Evolutionary conservation across 2,797 vertebrate species (phyloP).

Genomic region (Propithecus perrieri): DNA sequence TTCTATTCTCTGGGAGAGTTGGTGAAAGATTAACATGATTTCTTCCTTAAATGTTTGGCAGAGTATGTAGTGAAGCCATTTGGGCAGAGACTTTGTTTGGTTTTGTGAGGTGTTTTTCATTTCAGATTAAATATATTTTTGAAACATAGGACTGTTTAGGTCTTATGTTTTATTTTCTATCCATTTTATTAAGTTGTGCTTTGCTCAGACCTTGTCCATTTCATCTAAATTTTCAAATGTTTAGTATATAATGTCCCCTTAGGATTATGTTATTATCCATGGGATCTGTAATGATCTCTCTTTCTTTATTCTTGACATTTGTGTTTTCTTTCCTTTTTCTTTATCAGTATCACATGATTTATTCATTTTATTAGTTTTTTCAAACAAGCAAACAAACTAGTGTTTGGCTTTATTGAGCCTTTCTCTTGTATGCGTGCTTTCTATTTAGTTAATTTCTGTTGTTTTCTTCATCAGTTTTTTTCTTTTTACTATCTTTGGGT

Average conservation of each 20-base stretch:
- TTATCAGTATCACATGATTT: neutral
- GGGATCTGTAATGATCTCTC: neutral
- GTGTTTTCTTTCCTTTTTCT: neutral
- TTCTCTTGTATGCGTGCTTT: neutral
- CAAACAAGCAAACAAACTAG: neutral
- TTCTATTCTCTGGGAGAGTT: neutral
- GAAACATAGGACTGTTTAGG: neutral
- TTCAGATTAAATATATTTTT: neutral
- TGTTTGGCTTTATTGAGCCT: neutral
- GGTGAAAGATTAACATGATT: neutral
- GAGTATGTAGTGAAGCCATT: neutral
- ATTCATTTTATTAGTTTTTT: neutral
- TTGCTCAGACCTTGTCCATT: neutral
- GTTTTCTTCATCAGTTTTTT: neutral
- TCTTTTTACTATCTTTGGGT: neutral
- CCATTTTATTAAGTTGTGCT: neutral
- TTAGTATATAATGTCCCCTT: neutral
- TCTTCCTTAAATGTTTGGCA: neutral
- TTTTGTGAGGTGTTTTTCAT: neutral
- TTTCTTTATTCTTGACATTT: neutral
- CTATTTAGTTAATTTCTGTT: neutral
- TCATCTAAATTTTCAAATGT: neutral
- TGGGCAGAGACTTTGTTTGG: neutral
- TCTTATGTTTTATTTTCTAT: neutral
- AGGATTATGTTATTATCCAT: neutral